These are phyloP conservation scores for Girardia tigrina DNA, from an alignment of 2,888 invertebrate species.

Conservation along the genomic window DNA sequence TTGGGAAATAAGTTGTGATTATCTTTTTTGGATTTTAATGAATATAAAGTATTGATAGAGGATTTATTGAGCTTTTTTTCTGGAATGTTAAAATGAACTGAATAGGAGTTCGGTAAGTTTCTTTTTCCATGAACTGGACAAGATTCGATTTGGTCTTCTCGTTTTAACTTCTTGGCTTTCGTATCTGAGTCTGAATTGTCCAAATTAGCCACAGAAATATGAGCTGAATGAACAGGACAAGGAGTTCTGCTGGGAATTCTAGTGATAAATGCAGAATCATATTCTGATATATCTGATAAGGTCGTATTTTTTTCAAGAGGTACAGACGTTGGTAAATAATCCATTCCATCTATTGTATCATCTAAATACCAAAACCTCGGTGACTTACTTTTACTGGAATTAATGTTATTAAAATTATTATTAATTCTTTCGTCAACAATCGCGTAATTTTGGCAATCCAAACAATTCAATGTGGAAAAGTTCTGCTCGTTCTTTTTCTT, in stretches of 20 bases:
- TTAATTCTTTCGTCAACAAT: neutral
- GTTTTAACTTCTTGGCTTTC: neutral
- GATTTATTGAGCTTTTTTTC: neutral
- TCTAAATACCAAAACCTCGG: constrained; percentile 14
- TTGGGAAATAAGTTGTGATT: neutral
- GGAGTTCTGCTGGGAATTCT: constrained; percentile 5
- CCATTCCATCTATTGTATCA: neutral
- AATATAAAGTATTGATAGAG: neutral
- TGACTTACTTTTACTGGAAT: neutral
- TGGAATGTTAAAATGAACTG: neutral
- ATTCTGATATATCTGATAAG: neutral
- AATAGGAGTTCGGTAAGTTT: neutral
- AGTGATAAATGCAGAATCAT: constrained; percentile 11
- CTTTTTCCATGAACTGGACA: neutral
- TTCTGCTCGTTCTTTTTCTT: constrained; percentile 10
- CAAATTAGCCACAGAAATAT: neutral
- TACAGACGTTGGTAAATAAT: neutral
- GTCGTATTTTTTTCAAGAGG: neutral
- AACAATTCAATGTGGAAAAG: neutral
- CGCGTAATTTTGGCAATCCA: neutral
- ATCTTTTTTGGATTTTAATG: neutral
- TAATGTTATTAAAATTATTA: neutral
- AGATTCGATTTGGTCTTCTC: neutral
- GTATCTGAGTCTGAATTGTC: neutral
- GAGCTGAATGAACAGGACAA: neutral